Conservation (phyloP, 2,113 vertebrate species). For the Myotis brandtii region DNA sequence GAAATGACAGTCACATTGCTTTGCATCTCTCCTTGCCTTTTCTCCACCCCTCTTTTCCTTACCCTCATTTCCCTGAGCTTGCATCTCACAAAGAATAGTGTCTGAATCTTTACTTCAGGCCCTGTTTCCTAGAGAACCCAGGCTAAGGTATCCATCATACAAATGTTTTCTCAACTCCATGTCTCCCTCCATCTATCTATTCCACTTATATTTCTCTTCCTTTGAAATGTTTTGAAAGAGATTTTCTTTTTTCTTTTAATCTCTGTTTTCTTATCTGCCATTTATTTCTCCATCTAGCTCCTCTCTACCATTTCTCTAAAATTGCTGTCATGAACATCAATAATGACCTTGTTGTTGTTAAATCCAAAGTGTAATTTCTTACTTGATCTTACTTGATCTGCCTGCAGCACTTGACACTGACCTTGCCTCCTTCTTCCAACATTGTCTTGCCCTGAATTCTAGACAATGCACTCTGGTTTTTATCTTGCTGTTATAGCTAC, state of each 20-base stretch:
- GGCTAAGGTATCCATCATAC: not conserved
- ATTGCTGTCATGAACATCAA: conserved; percentile 63
- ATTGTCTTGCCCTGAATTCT: conserved; percentile 41
- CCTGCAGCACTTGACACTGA: conserved; percentile 48
- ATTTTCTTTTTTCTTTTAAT: not conserved
- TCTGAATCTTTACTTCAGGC: not conserved
- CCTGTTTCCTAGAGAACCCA: not conserved
- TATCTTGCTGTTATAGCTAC: conserved; percentile 24
- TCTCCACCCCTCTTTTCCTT: not conserved
- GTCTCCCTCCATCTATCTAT: not conserved
- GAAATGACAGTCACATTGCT: not conserved
- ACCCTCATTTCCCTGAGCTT: not conserved
- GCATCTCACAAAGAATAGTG: not conserved
- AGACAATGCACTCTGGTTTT: not conserved
- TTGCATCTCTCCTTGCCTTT: not conserved
- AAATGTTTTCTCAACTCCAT: not conserved
- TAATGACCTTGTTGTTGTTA: conserved; percentile 61
- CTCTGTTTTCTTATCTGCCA: conserved; percentile 53
- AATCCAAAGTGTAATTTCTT: conserved; percentile 57
- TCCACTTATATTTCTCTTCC: not conserved
- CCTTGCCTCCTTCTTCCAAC: conserved; percentile 44
- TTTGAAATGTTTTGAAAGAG: conserved; percentile 52
- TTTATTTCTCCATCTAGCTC: conserved; percentile 50
- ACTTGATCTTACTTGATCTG: conserved; percentile 67
- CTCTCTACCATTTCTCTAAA: conserved; percentile 54